Evolutionary conservation across 2,113 vertebrate genomes (phyloP), one percentile per base, ranked within the genome.

Genomic region (Okapia johnstoni): DNA sequence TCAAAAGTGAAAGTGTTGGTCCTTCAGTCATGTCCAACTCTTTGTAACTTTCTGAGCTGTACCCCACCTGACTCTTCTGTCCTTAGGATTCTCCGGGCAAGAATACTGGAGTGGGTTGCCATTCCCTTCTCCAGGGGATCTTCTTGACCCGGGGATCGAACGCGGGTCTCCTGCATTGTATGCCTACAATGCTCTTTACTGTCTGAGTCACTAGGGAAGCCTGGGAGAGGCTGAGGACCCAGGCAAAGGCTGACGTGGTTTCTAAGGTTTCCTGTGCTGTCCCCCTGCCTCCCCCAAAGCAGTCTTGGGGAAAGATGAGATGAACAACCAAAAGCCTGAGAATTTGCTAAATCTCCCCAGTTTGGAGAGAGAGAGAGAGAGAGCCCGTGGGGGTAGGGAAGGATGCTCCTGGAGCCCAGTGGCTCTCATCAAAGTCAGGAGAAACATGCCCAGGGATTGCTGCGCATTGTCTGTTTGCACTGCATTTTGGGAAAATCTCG

Each of bases 401-500:
- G 58, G 58, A 50, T 16, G 48, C 4, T 21, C 26, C 25, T 15
- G 7, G 63, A 89, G 57, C 66, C 50, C 25, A 16, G 8, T 9
- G 85, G 40, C 52, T 8, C 9, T 43, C 77, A 6, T 3, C 21
- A 26, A 46, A 23, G 4, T 76, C 21, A 17, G 16, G 58, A 48
- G 70, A 43, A 63, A 52, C 21, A 8, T 4, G 50, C 52, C 60
- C 50, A 85, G 83, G 25, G 30, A 26, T 76, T 63, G 21, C 77
- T 55, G 55, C 33, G 63, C 16, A n/a, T 21, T 46, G 5, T n/a
- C 77, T n/a, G 28, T 66, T 57, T 48, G 36, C 55, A 50, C 6
- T 70, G 85, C 73, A 89, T 87, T 23, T 55, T 96, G 96, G 93
- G 91, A 94, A 63, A 57, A 57, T 40, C 60, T 40, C 7, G 17